Percentiles rank a stretch among this genome's conserved stretches.
Evolutionary conservation across 2,888 invertebrate genomes (phyloP).

Genomic region (Lamellibrachia satsuma): DNA sequence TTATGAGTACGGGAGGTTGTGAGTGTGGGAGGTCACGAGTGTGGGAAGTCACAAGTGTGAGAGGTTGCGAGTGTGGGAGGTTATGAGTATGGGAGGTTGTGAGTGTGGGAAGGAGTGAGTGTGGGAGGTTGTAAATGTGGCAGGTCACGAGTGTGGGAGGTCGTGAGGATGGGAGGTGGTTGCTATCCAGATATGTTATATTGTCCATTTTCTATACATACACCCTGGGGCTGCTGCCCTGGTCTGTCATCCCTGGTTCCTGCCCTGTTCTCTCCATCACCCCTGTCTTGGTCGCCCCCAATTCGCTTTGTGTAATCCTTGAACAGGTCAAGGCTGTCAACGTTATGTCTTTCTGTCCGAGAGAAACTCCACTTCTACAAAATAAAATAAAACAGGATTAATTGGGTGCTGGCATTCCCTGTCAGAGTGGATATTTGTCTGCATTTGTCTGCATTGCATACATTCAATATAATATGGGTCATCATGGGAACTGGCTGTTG

Average conservation of each 20-base stretch:
- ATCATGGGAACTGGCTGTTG: neutral
- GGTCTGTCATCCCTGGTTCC: conserved; percentile 24
- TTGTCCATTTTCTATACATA: neutral
- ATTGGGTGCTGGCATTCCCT: conserved; percentile 26
- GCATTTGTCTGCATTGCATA: neutral
- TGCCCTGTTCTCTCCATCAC: conserved; percentile 37
- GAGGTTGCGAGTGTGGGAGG: neutral
- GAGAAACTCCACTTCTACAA: conserved; percentile 24
- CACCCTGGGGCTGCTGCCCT: neutral
- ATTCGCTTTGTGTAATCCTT: conserved; percentile 53
- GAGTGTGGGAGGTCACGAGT: neutral
- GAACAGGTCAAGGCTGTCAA: conserved; percentile 52
- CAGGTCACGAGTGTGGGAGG: neutral
- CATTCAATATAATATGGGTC: neutral
- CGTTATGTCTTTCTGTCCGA: neutral
- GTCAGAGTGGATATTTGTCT: neutral
- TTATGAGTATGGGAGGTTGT: neutral
- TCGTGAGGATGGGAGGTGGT: conserved; percentile 6
- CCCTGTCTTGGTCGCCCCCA: conserved; percentile 14
- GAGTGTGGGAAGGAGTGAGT: neutral
- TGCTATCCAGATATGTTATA: neutral
- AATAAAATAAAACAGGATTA: neutral
- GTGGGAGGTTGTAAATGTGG: neutral
- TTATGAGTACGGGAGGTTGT: neutral
- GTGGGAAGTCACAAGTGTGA: neutral